These are phyloP conservation scores for Athalia circularis DNA, from an alignment of 2,888 invertebrate genomes.

Conservation along the genomic window DNA sequence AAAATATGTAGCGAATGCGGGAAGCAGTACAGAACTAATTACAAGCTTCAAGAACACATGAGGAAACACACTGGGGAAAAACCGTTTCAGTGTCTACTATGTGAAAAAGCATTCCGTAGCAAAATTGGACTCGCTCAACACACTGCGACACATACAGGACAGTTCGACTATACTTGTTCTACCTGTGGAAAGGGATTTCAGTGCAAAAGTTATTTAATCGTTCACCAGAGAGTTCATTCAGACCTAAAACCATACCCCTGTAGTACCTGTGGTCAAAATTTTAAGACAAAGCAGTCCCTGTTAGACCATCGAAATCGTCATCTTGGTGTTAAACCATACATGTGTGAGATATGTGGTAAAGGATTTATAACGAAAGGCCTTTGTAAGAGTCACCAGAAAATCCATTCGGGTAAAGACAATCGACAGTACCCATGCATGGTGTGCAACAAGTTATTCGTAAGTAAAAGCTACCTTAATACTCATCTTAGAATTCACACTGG, in stretches of 20 bases:
- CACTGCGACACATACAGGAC: conserved; percentile 78
- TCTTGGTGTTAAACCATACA: conserved; percentile 78
- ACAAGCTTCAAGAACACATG: conserved; percentile 79
- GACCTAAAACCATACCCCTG: conserved; percentile 78
- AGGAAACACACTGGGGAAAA: conserved; percentile 79
- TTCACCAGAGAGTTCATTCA: conserved; percentile 79
- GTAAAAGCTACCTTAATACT: conserved; percentile 79
- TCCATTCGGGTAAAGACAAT: conserved; percentile 78
- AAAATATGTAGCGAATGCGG: conserved; percentile 78
- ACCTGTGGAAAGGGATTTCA: conserved; percentile 80
- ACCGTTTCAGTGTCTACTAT: conserved; percentile 77
- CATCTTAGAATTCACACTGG: conserved; percentile 79
- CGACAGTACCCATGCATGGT: conserved; percentile 78
- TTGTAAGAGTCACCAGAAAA: conserved; percentile 78
- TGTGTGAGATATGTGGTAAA: conserved; percentile 78
- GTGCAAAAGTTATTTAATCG: conserved; percentile 78
- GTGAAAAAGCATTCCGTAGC: conserved; percentile 78
- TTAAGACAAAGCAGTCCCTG: conserved; percentile 79
- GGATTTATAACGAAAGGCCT: conserved; percentile 79
- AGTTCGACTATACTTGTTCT: conserved; percentile 77
- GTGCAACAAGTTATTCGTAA: conserved; percentile 79
- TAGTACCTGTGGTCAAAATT: conserved; percentile 77
- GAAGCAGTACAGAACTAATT: conserved; percentile 78
- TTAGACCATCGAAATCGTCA: conserved; percentile 79
- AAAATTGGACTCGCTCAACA: conserved; percentile 79